Conservation (phyloP, 2,888 invertebrate genomes). For the Meiosimyza platycephala region DNA sequence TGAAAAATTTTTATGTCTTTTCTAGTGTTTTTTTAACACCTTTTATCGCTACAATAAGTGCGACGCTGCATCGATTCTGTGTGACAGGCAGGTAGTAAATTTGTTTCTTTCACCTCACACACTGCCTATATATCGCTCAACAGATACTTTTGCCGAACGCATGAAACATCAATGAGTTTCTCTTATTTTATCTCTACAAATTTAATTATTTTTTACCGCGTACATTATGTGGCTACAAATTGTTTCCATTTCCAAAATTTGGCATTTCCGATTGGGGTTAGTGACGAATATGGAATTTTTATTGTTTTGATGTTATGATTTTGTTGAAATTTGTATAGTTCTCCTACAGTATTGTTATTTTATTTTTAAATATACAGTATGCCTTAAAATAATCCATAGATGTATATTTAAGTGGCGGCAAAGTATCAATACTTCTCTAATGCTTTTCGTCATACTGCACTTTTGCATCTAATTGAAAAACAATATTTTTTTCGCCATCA, state of each 20-base stretch:
- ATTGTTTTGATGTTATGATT: not conserved
- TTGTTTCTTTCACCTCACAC: slow-evolving; percentile 47
- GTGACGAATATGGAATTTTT: slow-evolving; percentile 12
- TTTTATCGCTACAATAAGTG: slow-evolving; percentile 1
- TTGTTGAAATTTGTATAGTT: slow-evolving; percentile 13
- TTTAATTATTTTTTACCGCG: no score
- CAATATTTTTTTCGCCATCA: not conserved
- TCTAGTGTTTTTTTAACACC: slow-evolving; percentile 29
- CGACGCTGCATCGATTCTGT: not conserved
- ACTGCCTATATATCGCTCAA: slow-evolving; percentile 28
- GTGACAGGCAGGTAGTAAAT: slow-evolving; percentile 56
- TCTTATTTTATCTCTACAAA: no score
- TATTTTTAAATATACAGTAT: no score
- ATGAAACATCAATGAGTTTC: no score
- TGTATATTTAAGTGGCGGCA: no score
- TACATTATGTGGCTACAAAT: not conserved
- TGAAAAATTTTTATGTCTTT: slow-evolving; percentile 50
- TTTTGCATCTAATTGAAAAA: slow-evolving; percentile 3
- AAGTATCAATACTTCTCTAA: not conserved
- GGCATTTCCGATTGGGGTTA: slow-evolving; percentile 52
- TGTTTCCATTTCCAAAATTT: slow-evolving; percentile 41
- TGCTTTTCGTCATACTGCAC: not conserved
- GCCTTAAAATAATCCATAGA: no score
- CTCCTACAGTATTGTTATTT: not conserved
- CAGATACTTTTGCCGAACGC: slow-evolving; percentile 28